phyloP scores from a whole-genome alignment of 2,113 vertebrate species.

The Gopherus flavomarginatus region DNA sequence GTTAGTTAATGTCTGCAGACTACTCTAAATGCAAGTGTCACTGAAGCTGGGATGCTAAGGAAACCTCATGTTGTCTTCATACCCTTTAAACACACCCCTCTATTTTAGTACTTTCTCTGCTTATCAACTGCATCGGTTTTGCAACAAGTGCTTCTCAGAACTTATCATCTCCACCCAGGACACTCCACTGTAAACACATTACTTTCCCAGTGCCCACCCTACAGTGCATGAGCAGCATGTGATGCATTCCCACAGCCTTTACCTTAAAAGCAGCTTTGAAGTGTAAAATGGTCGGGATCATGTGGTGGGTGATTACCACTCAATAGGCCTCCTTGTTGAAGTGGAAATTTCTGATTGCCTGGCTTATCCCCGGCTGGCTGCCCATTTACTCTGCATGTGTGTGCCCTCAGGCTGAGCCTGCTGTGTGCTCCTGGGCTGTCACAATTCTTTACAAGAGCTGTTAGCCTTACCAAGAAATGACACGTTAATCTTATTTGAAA shows the following conservation, averaged over 20 bases:
- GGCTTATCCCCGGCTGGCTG: background rate
- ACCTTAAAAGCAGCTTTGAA: background rate
- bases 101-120: background rate
- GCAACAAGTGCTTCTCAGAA: background rate
- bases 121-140: background rate
- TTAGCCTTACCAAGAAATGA: background rate
- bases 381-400: background rate
- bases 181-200: background rate
- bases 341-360: background rate
- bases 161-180: rapidly evolving
- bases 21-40: background rate
- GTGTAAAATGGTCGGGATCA: background rate
- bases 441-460: background rate
- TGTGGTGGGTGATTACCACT: background rate
- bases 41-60: background rate
- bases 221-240: background rate
- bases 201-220: background rate
- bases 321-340: background rate
- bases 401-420: background rate
- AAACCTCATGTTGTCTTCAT: background rate
- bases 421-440: background rate
- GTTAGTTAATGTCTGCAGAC: background rate
- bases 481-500: background rate
- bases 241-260: background rate
- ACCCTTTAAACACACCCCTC: background rate